phyloP scores from a whole-genome alignment of 2,797 vertebrate species.

The Acrocephalus scirpaceus region DNA sequence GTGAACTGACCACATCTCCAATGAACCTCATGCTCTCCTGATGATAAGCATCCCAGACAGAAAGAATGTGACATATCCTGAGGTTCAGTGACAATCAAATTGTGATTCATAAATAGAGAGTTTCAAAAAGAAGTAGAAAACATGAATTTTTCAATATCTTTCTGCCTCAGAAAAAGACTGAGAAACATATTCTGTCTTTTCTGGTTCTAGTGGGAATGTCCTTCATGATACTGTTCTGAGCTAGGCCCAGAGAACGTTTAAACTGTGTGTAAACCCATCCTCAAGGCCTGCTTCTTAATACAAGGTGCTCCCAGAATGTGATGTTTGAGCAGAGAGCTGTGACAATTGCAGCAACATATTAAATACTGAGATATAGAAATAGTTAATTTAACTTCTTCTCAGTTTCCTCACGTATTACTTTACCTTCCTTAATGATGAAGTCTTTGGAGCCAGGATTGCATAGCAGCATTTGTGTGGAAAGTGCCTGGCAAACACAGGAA shows the following conservation, averaged over 20 bases:
- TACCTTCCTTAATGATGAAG: not conserved
- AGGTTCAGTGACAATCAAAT: not conserved
- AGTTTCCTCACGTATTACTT: not conserved
- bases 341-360: not conserved
- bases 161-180: not conserved
- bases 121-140: not conserved
- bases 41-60: not conserved
- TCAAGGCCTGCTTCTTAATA: not conserved
- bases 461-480: not conserved
- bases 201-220: not conserved
- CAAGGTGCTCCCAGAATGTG: not conserved
- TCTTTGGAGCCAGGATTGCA: not conserved
- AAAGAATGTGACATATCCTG: not conserved
- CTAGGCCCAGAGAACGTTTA: not conserved
- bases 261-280: not conserved
- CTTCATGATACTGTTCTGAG: not conserved
- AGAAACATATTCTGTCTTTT: not conserved
- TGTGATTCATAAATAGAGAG: not conserved
- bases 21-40: not conserved
- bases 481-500: not conserved
- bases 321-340: not conserved
- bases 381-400: not conserved
- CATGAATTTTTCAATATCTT: not conserved
- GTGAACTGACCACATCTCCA: not conserved
- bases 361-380: not conserved